A percentile compares a stretch with the other conserved stretches of the same genome.
Conservation (phyloP, 2,113 vertebrate species). For the Poeciliopsis occidentalis region DNA sequence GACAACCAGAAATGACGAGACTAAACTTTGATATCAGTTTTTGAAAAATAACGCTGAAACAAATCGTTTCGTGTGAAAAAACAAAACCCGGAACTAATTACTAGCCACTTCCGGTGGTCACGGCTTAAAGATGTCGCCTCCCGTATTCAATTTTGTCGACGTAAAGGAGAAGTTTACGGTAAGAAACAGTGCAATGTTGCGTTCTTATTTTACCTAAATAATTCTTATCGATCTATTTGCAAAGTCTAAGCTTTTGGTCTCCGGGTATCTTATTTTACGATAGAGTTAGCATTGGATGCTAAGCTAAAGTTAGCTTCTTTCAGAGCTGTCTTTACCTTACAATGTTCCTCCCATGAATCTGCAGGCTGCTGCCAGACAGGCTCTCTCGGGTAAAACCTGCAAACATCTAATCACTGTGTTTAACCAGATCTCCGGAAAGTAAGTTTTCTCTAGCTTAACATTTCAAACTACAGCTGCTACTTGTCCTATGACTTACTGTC, state of each 20-base stretch:
- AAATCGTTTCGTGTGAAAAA: no score
- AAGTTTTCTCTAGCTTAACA: slow-evolving; percentile 42
- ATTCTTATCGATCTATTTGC: rapidly evolving
- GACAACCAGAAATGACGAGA: no score
- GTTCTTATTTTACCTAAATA: rapidly evolving
- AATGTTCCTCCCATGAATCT: slow-evolving; percentile 2
- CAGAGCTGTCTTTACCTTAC: neutral
- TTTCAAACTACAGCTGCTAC: neutral
- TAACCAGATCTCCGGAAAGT: slow-evolving; percentile 92
- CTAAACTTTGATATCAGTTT: no score
- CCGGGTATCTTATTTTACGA: neutral
- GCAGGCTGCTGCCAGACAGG: slow-evolving; percentile 86
- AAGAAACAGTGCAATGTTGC: neutral
- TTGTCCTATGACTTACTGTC: no score
- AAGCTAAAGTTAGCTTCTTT: slow-evolving; percentile 30
- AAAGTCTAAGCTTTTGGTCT: rapidly evolving
- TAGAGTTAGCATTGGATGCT: slow-evolving; percentile 37
- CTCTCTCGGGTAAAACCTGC: slow-evolving; percentile 84
- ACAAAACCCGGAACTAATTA: slow-evolving; percentile 44
- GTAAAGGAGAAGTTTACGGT: slow-evolving; percentile 82
- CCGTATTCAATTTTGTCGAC: slow-evolving; percentile 77
- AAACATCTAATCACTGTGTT: slow-evolving; percentile 86
- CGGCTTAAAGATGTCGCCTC: slow-evolving; percentile 74
- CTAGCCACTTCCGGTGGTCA: slow-evolving; percentile 8
- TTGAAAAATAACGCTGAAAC: no score